Evolutionary conservation across 2,888 invertebrate species (phyloP), one percentile per base, ranked within the genome.

Genomic region (Polietes domitor): DNA sequence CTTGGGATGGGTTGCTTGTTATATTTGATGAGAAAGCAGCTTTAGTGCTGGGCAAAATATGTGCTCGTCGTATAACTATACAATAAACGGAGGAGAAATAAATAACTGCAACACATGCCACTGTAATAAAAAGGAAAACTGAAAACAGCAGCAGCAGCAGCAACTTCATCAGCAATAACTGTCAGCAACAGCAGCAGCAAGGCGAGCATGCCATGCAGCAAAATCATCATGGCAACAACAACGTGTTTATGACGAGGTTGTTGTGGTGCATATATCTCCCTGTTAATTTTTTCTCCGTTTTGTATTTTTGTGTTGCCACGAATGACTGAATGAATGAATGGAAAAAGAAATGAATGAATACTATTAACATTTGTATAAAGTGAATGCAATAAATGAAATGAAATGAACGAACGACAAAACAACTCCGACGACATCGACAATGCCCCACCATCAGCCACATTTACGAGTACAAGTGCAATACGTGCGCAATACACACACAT

Each of bases 361-460:
- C 19, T 21, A 65, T 65, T 65, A 65, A 65, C 65, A 65, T 65
- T 65, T 41, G 65, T 41, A 10, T 65, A 63, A 65, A 37, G 41
- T 37, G 17, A 7, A 41, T 37, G 65, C 37, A 28, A 65, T 65
- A 65, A 65, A 65, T 37, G 19, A 21, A 65, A 9, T n/a, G n/a
- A n/a, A n/a, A n/a, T n/a, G n/a, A n/a, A n/a, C n/a, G n/a, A n/a
- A 10, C 65, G 32, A 50, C 50, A 47, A 47, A 12, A 47, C n/a
- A 47, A n/a, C n/a, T n/a, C 5, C 32, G 9, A 32, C 32, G 32
- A 6, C 32, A 9, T 32, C 32, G 32, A 6, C 32, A 32, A 32
- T 32, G 32, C 32, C n/a, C n/a, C 32, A 32, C 9, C 32, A 9
- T 32, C 32, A 32, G 32, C 32, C n/a, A n/a, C n/a, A n/a, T n/a